phyloP scores from a whole-genome alignment of 2,888 invertebrate genomes.

The Adelphocoris suturalis region DNA sequence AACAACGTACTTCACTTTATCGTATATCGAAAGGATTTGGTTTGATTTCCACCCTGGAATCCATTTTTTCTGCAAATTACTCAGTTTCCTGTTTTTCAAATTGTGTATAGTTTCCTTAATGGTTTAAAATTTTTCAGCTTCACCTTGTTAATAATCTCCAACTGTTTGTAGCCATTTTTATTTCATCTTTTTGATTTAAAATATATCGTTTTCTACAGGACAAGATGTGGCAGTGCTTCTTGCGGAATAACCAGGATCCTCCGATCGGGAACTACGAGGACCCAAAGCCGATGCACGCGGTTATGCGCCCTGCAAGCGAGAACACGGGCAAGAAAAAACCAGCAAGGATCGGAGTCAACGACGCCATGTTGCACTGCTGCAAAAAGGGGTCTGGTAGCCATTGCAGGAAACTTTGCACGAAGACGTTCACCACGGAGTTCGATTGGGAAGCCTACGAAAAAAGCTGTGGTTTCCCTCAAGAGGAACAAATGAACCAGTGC shows the following conservation, averaged over 20 bases:
- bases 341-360: constrained; percentile 85
- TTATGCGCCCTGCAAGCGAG: constrained; percentile 77
- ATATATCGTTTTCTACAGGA: constrained; percentile 78
- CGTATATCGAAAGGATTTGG: too few species aligned
- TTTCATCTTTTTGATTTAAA: too few species aligned
- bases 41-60: too few species aligned
- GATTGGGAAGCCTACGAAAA: constrained; percentile 87
- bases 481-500: constrained; percentile 86
- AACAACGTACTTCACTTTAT: too few species aligned
- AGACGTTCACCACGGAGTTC: constrained; percentile 90
- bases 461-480: constrained; percentile 81
- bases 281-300: constrained; percentile 53
- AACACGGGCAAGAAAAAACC: constrained; percentile 78
- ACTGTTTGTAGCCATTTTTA: too few species aligned
- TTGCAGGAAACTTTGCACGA: constrained; percentile 86
- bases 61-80: too few species aligned
- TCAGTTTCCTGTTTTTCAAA: too few species aligned
- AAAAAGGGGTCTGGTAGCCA: constrained; percentile 84
- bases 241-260: constrained; percentile 79
- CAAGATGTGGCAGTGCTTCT: constrained; percentile 89
- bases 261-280: constrained; percentile 62
- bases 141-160: too few species aligned
- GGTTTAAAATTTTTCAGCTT: too few species aligned
- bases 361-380: constrained; percentile 90
- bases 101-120: too few species aligned